Percentiles rank a stretch among this genome's conserved stretches.
Conservation (phyloP, 2,888 invertebrate genomes). For the Antheraea assamensis region DNA sequence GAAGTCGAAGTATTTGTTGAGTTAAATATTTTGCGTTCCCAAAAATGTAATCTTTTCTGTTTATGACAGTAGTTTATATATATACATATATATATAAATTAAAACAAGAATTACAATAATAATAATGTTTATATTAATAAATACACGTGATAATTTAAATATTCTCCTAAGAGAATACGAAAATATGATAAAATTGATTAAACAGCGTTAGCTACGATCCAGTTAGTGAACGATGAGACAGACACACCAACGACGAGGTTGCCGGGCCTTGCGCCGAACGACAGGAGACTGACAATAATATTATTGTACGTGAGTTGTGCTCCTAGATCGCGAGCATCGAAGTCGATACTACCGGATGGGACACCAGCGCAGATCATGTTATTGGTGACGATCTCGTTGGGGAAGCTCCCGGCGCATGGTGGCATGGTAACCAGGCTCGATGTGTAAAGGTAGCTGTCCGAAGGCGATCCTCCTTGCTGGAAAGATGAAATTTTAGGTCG, state of each 20-base stretch:
- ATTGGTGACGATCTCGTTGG: slow-evolving; percentile 39
- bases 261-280: slow-evolving; percentile 29
- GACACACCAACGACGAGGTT: slow-evolving; percentile 67
- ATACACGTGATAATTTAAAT: not conserved
- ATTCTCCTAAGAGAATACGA: not conserved
- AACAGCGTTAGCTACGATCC: slow-evolving; percentile 34
- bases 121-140: not conserved
- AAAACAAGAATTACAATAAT: not conserved
- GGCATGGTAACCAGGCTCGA: slow-evolving; percentile 20
- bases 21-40: too few relatives aligned
- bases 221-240: slow-evolving; percentile 42
- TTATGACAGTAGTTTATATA: too few relatives aligned
- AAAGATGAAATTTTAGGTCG: not conserved
- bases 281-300: slow-evolving; percentile 29
- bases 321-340: slow-evolving; percentile 35
- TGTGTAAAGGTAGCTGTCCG: slow-evolving; percentile 29
- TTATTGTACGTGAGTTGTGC: slow-evolving; percentile 33
- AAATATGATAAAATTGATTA: slow-evolving; percentile 12
- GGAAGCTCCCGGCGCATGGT: not conserved
- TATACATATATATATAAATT: too few relatives aligned
- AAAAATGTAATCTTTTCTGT: too few relatives aligned
- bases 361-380: slow-evolving; percentile 66
- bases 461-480: slow-evolving; percentile 32
- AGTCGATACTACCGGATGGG: slow-evolving; percentile 29
- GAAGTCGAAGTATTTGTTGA: too few relatives aligned